Evolutionary conservation across 2,797 vertebrate genomes (phyloP).

Genomic region (Darevskia mixta): DNA sequence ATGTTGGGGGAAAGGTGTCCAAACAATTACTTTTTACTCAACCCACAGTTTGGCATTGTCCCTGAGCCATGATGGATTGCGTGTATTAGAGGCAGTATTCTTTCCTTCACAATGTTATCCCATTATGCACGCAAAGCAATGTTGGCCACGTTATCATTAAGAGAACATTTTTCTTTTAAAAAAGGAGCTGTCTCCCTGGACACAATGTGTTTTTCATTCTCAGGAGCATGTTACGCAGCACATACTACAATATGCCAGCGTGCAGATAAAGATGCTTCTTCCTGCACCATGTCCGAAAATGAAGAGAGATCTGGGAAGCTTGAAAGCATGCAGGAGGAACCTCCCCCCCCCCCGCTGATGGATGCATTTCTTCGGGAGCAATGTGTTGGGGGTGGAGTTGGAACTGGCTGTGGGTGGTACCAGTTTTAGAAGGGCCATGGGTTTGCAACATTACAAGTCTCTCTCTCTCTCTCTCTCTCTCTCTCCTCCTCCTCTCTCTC

Average conservation of each 20-base stretch:
- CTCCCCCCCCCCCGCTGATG: too few relatives aligned
- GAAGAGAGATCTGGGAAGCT: neutral
- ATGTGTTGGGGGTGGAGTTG: too few relatives aligned
- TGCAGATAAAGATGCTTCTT: neutral
- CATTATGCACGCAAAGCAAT: neutral
- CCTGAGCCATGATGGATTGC: neutral
- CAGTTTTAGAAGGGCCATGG: too few relatives aligned
- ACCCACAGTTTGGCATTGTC: neutral
- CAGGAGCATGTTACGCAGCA: neutral
- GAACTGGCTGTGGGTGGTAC: too few relatives aligned
- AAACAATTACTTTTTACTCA: constrained; percentile 13
- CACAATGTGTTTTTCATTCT: neutral
- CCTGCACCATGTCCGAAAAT: neutral
- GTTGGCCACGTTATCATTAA: neutral
- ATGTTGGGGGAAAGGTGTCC: neutral
- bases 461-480: too few relatives aligned
- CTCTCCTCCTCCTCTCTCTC: too few relatives aligned
- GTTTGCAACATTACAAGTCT: too few relatives aligned
- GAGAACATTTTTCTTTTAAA: neutral
- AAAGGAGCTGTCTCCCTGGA: neutral
- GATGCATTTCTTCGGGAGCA: too few relatives aligned
- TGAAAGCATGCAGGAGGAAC: neutral
- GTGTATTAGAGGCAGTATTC: neutral
- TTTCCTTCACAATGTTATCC: constrained; percentile 13
- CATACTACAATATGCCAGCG: neutral